These are phyloP conservation scores for Dichetophora obliterata DNA, from an alignment of 2,888 invertebrate genomes.

Conservation along the genomic window DNA sequence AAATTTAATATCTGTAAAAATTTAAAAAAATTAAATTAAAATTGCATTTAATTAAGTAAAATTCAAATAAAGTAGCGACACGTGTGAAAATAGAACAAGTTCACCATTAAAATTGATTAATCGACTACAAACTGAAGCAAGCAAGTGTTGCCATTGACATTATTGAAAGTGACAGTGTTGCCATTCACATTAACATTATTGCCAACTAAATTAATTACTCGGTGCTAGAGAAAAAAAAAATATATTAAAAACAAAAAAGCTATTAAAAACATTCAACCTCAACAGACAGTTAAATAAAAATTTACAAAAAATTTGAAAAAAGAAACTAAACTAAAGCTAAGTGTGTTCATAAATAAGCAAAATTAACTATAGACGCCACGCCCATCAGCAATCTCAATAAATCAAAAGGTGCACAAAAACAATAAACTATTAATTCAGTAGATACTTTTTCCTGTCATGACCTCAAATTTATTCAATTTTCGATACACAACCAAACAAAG, in stretches of 20 bases:
- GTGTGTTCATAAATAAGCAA: neutral
- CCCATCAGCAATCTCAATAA: neutral
- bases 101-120: neutral
- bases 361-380: neutral
- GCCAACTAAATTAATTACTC: no score
- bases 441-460: no score
- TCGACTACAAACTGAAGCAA: no score
- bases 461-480: neutral
- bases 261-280: neutral
- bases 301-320: neutral
- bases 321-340: neutral
- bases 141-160: no score
- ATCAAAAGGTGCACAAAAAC: neutral
- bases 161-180: no score
- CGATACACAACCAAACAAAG: neutral
- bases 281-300: neutral
- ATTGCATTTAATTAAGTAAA: conserved; percentile 7
- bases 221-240: no score
- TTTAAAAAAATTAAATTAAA: neutral
- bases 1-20: neutral
- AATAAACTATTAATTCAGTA: no score
- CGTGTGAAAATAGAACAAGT: neutral
- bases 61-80: neutral
- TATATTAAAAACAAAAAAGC: no score
- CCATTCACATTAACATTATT: no score